Base-by-base conservation (phyloP, 2,888 invertebrate species). In the Diadegma fenestrale region DNA sequence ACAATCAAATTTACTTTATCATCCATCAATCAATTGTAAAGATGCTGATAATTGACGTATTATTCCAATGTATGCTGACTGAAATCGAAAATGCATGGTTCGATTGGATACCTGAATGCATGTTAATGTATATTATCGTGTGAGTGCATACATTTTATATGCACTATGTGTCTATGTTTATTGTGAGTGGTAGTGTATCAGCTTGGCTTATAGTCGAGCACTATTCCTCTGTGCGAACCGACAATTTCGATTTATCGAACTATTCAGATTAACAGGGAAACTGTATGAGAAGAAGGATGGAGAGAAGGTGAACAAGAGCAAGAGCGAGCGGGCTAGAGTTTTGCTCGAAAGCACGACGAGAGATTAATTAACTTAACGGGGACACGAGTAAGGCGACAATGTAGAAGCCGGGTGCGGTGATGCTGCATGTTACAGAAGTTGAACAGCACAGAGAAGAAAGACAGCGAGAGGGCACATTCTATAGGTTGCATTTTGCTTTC, bases 201-300 rank as follows among this genome's bases (percentile, higher is more conserved):
- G 58, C n/a, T 43, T 17, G 7, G 48, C 30, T 26, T 30, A 22
- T 22, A 45, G 51, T 22, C 48, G 66, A 58, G 45, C 61, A 48
- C 58, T 58, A 58, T 76, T 68, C 43, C 33, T 43, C n/a, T 8
- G 51, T 30, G 37, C 76, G 17, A 61, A 64, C 51, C 81, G 78
- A 66, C 66, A 78, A 81, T 81, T 81, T 79, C 81, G 81, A 85
- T 81, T 75, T 78, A 81, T 85, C 81, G 73, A 81, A 81, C 85
- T 78, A 81, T 81, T 68, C 78, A 63, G 63, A 81, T 85, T 81
- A 78, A 69, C 69, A 69, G 22, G 61, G 78, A 75, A 85, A 75
- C 81, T 61, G 54, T 30, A 68, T 63, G 73, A 45, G 61, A 22
- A 73, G 66, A 41, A 63, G 54, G 19, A 71, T 54, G 54, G 22